Conservation (phyloP, 2,888 invertebrate genomes). For the Aromia moschata region DNA sequence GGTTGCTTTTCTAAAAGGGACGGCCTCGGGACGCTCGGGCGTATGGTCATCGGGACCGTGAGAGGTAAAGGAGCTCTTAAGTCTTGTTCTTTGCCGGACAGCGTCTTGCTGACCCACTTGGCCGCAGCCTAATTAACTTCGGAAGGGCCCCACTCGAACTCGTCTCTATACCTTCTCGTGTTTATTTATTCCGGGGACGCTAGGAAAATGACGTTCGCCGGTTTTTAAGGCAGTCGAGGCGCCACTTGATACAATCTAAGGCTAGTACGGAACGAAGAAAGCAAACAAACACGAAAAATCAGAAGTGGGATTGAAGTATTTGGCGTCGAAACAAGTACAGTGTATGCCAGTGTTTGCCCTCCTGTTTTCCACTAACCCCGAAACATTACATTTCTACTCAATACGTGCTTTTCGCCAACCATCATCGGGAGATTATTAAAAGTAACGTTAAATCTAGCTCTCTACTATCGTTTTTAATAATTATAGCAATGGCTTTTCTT, state of each 20-base stretch:
- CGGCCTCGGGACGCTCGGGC: slow-evolving; percentile 6
- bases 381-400: too few relatives aligned
- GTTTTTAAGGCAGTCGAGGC: neutral
- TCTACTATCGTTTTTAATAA: too few relatives aligned
- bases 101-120: slow-evolving; percentile 45
- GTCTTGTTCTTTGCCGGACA: slow-evolving; percentile 22
- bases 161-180: slow-evolving; percentile 7
- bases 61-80: slow-evolving; percentile 26
- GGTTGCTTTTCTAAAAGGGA: slow-evolving; percentile 27
- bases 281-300: neutral
- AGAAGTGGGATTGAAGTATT: neutral
- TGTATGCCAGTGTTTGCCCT: too few relatives aligned
- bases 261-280: slow-evolving; percentile 4
- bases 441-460: too few relatives aligned
- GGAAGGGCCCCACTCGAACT: slow-evolving; percentile 30
- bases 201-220: neutral
- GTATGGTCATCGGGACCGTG: slow-evolving; percentile 21
- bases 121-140: slow-evolving; percentile 46
- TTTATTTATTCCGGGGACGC: slow-evolving; percentile 17
- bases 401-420: too few relatives aligned
- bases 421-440: too few relatives aligned
- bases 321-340: neutral
- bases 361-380: too few relatives aligned
- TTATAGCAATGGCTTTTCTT: too few relatives aligned
- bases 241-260: slow-evolving; percentile 1